Evolutionary conservation across 2,113 vertebrate genomes (phyloP), one percentile per base, ranked within the genome.

Genomic region (Sialia sialis): DNA sequence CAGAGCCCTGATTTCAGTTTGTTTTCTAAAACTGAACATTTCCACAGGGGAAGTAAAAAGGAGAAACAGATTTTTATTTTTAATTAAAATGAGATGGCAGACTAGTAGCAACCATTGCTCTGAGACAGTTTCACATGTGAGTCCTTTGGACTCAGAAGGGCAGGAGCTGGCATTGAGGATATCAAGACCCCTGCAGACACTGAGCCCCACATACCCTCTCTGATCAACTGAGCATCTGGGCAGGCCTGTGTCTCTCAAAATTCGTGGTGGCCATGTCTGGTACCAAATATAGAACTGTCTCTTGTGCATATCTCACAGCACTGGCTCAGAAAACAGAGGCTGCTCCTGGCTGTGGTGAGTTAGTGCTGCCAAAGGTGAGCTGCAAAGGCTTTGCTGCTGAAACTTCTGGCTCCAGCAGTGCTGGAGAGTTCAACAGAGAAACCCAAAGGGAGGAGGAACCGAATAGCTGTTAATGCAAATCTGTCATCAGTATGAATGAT

Each of bases 251-350:
- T 25, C 32, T 54, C 48, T 67, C 7, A 10, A 44, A 82, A 68
- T 17, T 72, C 3, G 0, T 18, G 22, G 21, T 36, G 26, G 9
- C 4, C 17, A 0, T 3, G 9, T 36, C 39, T 79, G 54, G 11
- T 78, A 68, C 9, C 54, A 82, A 59, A 38, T 15, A 39, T 19
- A 85, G 46, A 77, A 79, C 14, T 51, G 4, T 9, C 49, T 81
- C 20, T 46, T 43, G 16, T 49, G 9, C 0, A 1, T 19, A 41
- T 20, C 26, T 80, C 15, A 9, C 0, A 2, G 16, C 5, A 3
- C 6, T 81, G 25, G 19, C 36, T 87, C 27, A 64, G 52, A 19
- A 75, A 82, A 21, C 2, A 39, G 52, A 29, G 36, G 39, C 39
- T 46, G 4, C 6, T 86, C 6, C 51, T 62, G 30, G 46, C 63